A percentile compares a stretch with the other conserved stretches of the same genome.
These are phyloP conservation scores for Willowsia nigromaculata DNA, from an alignment of 2,888 invertebrate species.

Conservation along the genomic window DNA sequence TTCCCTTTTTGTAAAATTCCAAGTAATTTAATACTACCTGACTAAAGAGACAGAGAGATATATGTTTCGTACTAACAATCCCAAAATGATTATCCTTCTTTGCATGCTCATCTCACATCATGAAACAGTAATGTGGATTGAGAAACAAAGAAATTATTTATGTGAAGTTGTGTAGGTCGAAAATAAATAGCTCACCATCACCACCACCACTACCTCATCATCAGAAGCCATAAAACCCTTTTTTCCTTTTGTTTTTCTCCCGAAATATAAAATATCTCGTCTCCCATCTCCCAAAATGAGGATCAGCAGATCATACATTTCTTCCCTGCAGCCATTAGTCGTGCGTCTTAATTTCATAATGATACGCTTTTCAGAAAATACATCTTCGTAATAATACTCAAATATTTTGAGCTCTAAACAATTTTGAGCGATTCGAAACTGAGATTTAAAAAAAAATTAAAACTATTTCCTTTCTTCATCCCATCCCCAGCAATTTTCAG, in stretches of 20 bases:
- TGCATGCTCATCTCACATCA: neutral
- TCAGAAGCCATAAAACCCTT: constrained; percentile 44
- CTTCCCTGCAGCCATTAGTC: neutral
- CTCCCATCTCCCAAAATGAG: neutral
- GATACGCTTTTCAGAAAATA: constrained; percentile 37
- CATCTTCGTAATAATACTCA: neutral
- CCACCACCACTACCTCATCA: neutral
- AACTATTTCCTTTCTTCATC: neutral
- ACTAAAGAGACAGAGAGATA: neutral
- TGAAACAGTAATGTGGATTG: neutral
- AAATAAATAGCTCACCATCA: constrained; percentile 37
- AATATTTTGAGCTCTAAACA: neutral
- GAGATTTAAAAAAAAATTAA: neutral
- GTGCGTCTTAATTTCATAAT: constrained; percentile 47
- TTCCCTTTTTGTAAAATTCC: constrained; percentile 3
- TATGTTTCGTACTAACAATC: neutral
- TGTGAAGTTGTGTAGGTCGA: constrained; percentile 11
- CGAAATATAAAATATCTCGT: constrained; percentile 6
- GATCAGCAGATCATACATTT: neutral
- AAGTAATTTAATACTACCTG: neutral
- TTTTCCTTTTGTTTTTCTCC: neutral
- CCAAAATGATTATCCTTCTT: neutral
- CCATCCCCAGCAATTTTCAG: neutral
- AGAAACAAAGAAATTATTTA: constrained; percentile 17
- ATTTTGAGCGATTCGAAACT: neutral